These are phyloP conservation scores for Pseudanteris insignis DNA, from an alignment of 2,888 invertebrate genomes.

Conservation along the genomic window DNA sequence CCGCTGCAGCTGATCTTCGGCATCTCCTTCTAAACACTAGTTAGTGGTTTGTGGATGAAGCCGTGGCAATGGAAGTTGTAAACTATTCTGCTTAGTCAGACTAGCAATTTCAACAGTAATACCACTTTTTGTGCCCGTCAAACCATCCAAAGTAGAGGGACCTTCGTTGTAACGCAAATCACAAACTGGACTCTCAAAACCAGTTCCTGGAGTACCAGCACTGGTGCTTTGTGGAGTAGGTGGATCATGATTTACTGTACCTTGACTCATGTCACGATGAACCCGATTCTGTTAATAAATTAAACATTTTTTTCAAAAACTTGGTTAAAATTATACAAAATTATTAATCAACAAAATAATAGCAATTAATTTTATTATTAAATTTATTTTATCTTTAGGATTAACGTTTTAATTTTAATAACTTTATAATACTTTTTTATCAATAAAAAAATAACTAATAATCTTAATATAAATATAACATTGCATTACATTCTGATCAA, in stretches of 20 bases:
- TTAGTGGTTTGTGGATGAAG: constrained; percentile 65
- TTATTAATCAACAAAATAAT: constrained; percentile 3
- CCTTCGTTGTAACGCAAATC: constrained; percentile 65
- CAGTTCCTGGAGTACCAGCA: constrained; percentile 58
- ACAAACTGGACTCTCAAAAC: constrained; percentile 65
- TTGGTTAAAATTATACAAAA: too few species aligned
- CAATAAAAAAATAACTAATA: too few species aligned
- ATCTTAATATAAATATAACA: too few species aligned
- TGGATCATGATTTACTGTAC: constrained; percentile 61
- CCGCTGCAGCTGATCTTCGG: constrained; percentile 52
- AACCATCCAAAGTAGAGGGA: constrained; percentile 61
- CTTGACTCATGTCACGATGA: constrained; percentile 69
- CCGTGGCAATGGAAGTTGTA: constrained; percentile 64
- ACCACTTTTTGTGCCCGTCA: constrained; percentile 56
- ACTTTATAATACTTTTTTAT: too few species aligned
- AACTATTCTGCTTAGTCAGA: constrained; percentile 64
- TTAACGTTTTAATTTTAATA: too few species aligned
- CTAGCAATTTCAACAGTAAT: constrained; percentile 64
- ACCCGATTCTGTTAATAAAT: constrained; percentile 72
- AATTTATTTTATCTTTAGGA: too few species aligned
- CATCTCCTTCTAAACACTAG: constrained; percentile 63
- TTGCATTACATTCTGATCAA: too few species aligned
- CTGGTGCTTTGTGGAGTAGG: constrained; percentile 63
- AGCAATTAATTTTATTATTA: background rate
- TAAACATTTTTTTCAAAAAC: too few species aligned